Evolutionary conservation across 2,888 invertebrate genomes (phyloP).

Genomic region (Ochropleura leucogaster): DNA sequence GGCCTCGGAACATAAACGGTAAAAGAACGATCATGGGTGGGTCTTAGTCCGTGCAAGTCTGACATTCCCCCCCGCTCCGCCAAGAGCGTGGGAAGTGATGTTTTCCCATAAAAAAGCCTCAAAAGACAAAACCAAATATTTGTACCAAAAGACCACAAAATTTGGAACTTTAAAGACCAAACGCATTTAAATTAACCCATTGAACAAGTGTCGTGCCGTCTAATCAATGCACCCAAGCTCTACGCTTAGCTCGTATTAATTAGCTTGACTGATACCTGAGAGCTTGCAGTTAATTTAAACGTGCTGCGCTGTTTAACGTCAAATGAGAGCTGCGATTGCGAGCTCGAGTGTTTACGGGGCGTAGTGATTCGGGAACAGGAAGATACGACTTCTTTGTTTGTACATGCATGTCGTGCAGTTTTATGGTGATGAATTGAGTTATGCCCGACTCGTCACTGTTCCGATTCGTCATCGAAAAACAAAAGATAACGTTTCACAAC

Average conservation of each 20-base stretch:
- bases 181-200: background rate
- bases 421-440: background rate
- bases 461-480: too few species aligned
- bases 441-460: too few species aligned
- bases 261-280: conserved; percentile 60
- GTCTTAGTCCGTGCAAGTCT: too few species aligned
- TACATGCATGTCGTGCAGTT: background rate
- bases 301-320: conserved; percentile 45
- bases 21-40: too few species aligned
- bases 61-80: too few species aligned
- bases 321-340: conserved; percentile 37
- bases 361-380: conserved; percentile 15
- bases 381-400: conserved; percentile 8
- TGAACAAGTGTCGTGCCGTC: conserved; percentile 23
- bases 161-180: background rate
- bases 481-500: too few species aligned
- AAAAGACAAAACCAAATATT: background rate
- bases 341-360: conserved; percentile 22
- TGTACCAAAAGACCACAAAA: background rate
- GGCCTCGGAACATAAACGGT: too few species aligned
- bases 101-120: too few species aligned
- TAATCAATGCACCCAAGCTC: conserved; percentile 42
- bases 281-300: conserved; percentile 54
- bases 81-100: too few species aligned
- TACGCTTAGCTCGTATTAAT: conserved; percentile 67